A percentile compares a stretch with the other conserved stretches of the same genome.
Conservation (phyloP, 1,140 invertebrate species). For the Palaemon carinicauda region DNA sequence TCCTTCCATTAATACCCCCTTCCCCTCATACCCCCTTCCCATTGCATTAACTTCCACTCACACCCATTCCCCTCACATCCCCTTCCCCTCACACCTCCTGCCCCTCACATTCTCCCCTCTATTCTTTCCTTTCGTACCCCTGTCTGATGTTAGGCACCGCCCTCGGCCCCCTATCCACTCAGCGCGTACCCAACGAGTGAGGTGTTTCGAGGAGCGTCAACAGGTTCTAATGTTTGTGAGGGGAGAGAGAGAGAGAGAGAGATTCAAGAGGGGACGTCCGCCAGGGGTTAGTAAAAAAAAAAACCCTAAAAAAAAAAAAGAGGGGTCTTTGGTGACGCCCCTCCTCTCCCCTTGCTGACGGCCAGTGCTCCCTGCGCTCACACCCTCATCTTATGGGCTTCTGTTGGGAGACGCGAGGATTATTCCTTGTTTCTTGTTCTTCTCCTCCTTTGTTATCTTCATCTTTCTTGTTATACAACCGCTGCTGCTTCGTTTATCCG, state of each 20-base stretch:
- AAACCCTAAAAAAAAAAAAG: too few species aligned
- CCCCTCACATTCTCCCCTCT: background rate
- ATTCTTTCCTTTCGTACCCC: background rate
- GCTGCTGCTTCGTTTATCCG: background rate
- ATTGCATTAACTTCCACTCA: too few species aligned
- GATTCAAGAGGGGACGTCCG: too few species aligned
- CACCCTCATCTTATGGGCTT: background rate
- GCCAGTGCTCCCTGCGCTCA: background rate
- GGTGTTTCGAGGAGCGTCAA: too few species aligned
- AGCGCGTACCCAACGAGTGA: background rate
- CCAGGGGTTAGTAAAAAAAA: too few species aligned
- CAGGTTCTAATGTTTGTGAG: too few species aligned
- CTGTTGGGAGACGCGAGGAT: background rate
- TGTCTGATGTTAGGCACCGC: too few species aligned
- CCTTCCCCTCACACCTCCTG: background rate
- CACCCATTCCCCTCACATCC: background rate
- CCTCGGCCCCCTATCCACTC: background rate
- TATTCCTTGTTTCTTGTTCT: background rate
- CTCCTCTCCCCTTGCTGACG: background rate
- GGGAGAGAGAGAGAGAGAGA: too few species aligned
- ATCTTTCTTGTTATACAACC: background rate
- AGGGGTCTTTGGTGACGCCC: too few species aligned
- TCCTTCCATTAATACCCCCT: too few species aligned
- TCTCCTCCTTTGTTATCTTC: background rate
- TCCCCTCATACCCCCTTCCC: too few species aligned